Evolutionary conservation across 1,140 invertebrate genomes (phyloP), one percentile per base, ranked within the genome.

Genomic region (Drosophila pandora): DNA sequence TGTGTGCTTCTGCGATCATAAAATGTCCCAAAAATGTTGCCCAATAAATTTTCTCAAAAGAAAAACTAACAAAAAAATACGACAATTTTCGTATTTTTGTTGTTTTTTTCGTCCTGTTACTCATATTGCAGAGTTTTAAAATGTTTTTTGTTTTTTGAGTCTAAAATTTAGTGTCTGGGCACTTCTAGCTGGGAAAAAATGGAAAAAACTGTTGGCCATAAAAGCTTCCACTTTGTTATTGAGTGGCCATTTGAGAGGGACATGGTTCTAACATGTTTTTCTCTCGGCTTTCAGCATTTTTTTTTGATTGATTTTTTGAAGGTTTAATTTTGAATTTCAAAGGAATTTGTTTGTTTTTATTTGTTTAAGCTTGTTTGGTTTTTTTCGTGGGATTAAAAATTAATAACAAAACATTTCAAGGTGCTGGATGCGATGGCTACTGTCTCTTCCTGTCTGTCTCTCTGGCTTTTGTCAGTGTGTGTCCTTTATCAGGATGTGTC

Each of bases 11-110:
- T 28, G 25, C 21, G 10, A 57, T 57, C 76, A 79, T 79, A 56
- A 74, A 79, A 63, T 58, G 61, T 63, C 48, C 60, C 59, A 71
- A 79, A 79, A 76, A 58, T 28, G 68, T 59, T 54, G 61, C 50
- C 57, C 67, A 84, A 84, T 85, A 84, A 84, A 84, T 84, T 84
- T 79, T 17, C 17, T 22, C 30, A 60, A 50, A 50, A 50, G 13
- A 28, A 55, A 37, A 61, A 61, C 32, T 30, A 2, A 30, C 30
- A 8, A 30, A 53, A 23, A 39, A 54, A 32, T 23, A 57, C 2
- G 21, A 13, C 23, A 37, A 23, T 25, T 68, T 39, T 37, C 55
- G 25, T 17, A 54, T 56, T 62, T 54, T 49, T 55, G 5, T 32
- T 2, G 34, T 32, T 32, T 45, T 68, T 50, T 45, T 21, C 13